Evolutionary conservation across 2,888 invertebrate genomes (phyloP).

Genomic region (Gnatocerus cornutus): DNA sequence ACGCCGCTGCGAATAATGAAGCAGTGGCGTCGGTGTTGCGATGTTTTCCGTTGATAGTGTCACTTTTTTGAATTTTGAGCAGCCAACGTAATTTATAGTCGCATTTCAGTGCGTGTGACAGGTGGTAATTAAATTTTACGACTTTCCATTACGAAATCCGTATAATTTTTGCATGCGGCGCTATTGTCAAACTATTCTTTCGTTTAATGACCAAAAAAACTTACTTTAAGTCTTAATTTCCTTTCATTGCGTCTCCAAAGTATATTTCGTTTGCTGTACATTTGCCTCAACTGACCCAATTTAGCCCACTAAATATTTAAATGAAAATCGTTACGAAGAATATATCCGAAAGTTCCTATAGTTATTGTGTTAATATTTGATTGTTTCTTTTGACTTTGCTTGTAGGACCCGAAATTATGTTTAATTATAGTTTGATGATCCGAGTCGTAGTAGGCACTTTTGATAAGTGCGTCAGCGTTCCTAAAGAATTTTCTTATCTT

Average conservation of each 20-base stretch:
- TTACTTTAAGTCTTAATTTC: no score
- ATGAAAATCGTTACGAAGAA: constrained; percentile 20
- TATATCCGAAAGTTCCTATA: neutral
- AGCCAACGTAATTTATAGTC: neutral
- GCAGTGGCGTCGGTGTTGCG: neutral
- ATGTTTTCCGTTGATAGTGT: neutral
- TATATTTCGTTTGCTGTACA: neutral
- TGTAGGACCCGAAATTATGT: neutral
- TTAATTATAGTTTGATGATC: neutral
- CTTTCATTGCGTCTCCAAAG: no score
- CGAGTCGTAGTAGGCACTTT: neutral
- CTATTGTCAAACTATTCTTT: neutral
- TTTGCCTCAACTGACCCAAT: constrained; percentile 1
- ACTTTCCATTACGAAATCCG: neutral
- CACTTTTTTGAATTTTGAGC: neutral
- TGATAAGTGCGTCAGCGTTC: neutral
- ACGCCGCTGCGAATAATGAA: neutral
- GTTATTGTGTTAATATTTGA: constrained; percentile 2
- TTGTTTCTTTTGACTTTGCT: neutral
- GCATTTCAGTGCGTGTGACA: neutral
- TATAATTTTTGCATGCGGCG: neutral
- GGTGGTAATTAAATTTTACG: constrained; percentile 11
- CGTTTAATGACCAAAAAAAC: no score
- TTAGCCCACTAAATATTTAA: constrained; percentile 10
- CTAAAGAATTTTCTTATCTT: neutral